These are phyloP conservation scores for Pyxicephalus adspersus DNA, from an alignment of 2,113 vertebrate species.

Conservation along the genomic window DNA sequence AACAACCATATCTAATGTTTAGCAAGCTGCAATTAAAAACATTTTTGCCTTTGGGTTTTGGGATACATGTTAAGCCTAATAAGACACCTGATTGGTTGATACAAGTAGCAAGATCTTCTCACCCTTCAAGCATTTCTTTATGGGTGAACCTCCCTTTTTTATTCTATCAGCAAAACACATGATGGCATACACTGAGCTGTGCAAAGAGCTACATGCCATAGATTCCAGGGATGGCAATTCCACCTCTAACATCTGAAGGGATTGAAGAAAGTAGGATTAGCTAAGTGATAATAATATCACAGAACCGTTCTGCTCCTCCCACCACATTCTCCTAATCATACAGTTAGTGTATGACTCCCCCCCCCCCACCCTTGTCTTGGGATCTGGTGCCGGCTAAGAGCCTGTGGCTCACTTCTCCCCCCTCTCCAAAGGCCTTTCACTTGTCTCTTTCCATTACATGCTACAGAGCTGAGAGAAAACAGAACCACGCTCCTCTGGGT, in stretches of 20 bases:
- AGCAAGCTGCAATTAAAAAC: no score
- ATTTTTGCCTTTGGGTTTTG: no score
- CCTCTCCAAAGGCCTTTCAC: conserved; percentile 72
- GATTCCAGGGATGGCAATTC: conserved; percentile 45
- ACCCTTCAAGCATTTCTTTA: not conserved
- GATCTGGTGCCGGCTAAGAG: conserved; percentile 59
- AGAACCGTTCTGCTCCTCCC: conserved; percentile 49
- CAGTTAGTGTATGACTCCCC: conserved; percentile 39
- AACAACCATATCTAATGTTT: no score
- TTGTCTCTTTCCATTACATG: conserved; percentile 69
- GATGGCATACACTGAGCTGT: not conserved
- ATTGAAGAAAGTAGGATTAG: conserved; percentile 50
- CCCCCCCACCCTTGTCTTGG: conserved; percentile 47
- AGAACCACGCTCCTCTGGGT: conserved; percentile 65
- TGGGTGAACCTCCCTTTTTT: no score
- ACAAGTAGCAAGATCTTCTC: not conserved
- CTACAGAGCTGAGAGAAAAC: conserved; percentile 74
- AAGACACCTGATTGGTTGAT: not conserved
- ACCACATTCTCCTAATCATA: conserved; percentile 51
- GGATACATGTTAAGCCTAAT: no score
- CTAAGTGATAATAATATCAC: conserved; percentile 58
- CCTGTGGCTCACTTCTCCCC: conserved; percentile 65
- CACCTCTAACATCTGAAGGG: conserved; percentile 44
- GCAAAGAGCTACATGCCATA: conserved; percentile 36
- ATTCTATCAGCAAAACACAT: not conserved